A percentile compares a stretch with the other conserved stretches of the same genome.
Conservation (phyloP, 2,888 invertebrate species). For the Lithophane leautieri region DNA sequence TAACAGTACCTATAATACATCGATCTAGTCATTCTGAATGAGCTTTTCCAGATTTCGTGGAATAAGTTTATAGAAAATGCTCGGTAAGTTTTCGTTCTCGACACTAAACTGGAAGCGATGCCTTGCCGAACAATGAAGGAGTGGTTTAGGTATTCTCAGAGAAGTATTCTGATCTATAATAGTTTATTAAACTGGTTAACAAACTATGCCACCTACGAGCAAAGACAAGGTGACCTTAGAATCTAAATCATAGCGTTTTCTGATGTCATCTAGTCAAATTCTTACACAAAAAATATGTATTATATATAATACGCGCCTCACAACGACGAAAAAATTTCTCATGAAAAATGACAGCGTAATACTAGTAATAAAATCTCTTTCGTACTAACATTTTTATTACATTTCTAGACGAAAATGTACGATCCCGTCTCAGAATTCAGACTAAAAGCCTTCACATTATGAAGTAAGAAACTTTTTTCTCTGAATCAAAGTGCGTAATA, state of each 20-base stretch:
- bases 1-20: too few species aligned
- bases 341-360: constrained; percentile 39
- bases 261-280: constrained; percentile 1
- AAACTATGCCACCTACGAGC: neutral
- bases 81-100: constrained; percentile 1
- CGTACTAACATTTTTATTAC: constrained; percentile 44
- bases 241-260: neutral
- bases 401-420: constrained; percentile 56
- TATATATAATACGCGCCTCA: constrained; percentile 1
- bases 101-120: constrained; percentile 24
- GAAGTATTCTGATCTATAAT: neutral
- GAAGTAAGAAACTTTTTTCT: constrained; percentile 29
- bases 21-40: neutral
- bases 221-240: constrained; percentile 18
- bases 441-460: constrained; percentile 27
- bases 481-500: constrained; percentile 50
- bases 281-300: neutral
- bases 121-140: constrained; percentile 8
- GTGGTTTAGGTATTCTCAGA: neutral
- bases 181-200: neutral
- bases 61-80: neutral
- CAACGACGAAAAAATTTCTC: constrained; percentile 19
- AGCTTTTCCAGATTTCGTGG: too few species aligned
- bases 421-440: constrained; percentile 35
- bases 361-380: constrained; percentile 49